Base-by-base conservation (phyloP, 2,888 invertebrate species). In the Pseudococcus longispinus region DNA sequence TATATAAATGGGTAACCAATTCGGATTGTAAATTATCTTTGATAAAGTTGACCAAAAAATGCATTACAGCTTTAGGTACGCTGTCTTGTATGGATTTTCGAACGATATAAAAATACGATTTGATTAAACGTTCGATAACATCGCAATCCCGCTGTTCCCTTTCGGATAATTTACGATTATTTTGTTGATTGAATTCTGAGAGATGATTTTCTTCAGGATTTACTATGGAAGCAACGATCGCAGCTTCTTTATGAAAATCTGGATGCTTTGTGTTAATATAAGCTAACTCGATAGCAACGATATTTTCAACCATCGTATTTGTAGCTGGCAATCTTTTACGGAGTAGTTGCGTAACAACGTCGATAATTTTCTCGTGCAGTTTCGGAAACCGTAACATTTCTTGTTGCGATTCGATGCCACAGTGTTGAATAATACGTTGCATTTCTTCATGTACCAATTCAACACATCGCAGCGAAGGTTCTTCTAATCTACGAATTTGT, bases 201-300 rank as follows among this genome's bases (percentile, higher is more conserved):
- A 98, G 92, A 88, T 98, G 92, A 92, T 98, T 98, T 60, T 88
- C 87, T 18, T 83, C 88, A 3, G 87, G 85, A 91, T 95, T 95
- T 85, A 96, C 92, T 89, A 97, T 92, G 0, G 96, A 94, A n/a
- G 96, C 95, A 82, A 96, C 97, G 83, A 97, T 92, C 20, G 96
- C 95, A 1, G 98, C 98, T 91, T 99, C 99, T 91, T 96, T 96
- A 90, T 96, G 96, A 92, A 99, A 99, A 92, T 99, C 99, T 0
- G 99, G 99, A 92, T 99, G 99, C 91, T 98, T 99, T 15, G 99
- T 99, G 92, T 99, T 99, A 87, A 99, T 99, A 91, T 99, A 99
- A 0, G 99, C 98, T 90, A 99, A 92, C 92, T 99, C 99, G 89
- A 99, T 98, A 65, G 96, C 95, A 18, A 99, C 98, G 89, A 99